Base-by-base conservation (phyloP, 2,888 invertebrate species). In the Cataglyphis altisquamis region DNA sequence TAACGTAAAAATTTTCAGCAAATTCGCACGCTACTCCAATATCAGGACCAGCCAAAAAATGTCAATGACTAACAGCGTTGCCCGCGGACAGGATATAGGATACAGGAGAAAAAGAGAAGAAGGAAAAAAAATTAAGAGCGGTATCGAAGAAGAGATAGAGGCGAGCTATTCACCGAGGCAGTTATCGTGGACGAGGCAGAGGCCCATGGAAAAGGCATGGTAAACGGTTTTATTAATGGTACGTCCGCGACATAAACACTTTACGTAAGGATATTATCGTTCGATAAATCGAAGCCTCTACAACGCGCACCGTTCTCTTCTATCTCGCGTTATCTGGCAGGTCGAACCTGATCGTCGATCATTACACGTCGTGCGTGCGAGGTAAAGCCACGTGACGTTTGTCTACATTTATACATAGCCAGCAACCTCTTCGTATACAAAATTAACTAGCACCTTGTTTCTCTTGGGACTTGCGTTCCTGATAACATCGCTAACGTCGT, bases 211-310 rank as follows among this genome's bases (percentile, higher is more conserved):
- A 92, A 90, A 92, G 88, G 83, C 85, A 84, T 88, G 90, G 85
- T 89, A 91, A 89, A 91, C 89, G 87, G 87, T 90, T 92, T 89
- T 93, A 93, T 93, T 93, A 92, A 93, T 93, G 93, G 90, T 84
- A 62, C 87, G 86, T 70, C 84, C 88, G 84, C 88, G 87, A 88
- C 93, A 93, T 93, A 93, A 94, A 94, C 92, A 93, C 91, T 93
- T 94, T 93, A 93, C 92, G 91, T 93, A 93, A 94, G 91, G 91
- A 91, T 92, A 92, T 92, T 92, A 93, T 93, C 94, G 91, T 90
- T 90, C 91, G 92, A 93, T 94, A 93, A 94, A 94, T 94, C 93
- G 91, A 90, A 86, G 86, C 91, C 90, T 52, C 52, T 92, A 90
- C 90, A 87, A 72, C 78, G 57, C 91, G 86, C 87, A 85, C 78